A percentile compares a stretch with the other conserved stretches of the same genome.
Evolutionary conservation across 2,888 invertebrate species (phyloP).

Genomic region (Drosophila sordidapex): DNA sequence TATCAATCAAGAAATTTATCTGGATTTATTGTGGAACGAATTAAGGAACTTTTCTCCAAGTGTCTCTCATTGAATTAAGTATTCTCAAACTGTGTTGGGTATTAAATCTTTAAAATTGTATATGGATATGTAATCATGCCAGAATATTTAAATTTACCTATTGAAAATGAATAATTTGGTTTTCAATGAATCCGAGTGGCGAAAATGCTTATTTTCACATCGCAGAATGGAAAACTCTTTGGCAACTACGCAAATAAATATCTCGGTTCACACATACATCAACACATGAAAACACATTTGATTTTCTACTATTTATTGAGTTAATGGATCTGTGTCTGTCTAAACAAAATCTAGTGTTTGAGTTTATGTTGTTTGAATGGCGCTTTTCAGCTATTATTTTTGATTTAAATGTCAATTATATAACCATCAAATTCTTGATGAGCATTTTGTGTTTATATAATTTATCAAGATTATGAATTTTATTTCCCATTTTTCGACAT

Average conservation of each 20-base stretch:
- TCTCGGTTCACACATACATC: slow-evolving; percentile 26
- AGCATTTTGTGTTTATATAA: slow-evolving; percentile 35
- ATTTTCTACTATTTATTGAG: slow-evolving; percentile 16
- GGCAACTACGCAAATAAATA: slow-evolving; percentile 37
- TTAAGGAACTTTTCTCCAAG: neutral
- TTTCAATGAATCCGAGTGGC: slow-evolving; percentile 6
- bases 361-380: slow-evolving; percentile 17
- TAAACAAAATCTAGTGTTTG: slow-evolving; percentile 43
- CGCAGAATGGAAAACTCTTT: slow-evolving; percentile 5
- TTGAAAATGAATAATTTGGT: neutral
- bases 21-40: neutral
- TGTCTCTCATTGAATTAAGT: neutral
- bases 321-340: slow-evolving; percentile 16
- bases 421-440: slow-evolving; percentile 1
- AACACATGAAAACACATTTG: slow-evolving; percentile 25
- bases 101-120: neutral
- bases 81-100: neutral
- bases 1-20: neutral
- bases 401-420: slow-evolving; percentile 22
- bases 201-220: slow-evolving; percentile 11
- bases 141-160: neutral
- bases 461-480: slow-evolving; percentile 25
- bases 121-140: neutral
- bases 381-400: slow-evolving; percentile 2
- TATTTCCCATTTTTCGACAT: neutral